A percentile compares a stretch with the other conserved stretches of the same genome.
These are phyloP conservation scores for Catocala nupta DNA, from an alignment of 2,888 invertebrate genomes.

Conservation along the genomic window DNA sequence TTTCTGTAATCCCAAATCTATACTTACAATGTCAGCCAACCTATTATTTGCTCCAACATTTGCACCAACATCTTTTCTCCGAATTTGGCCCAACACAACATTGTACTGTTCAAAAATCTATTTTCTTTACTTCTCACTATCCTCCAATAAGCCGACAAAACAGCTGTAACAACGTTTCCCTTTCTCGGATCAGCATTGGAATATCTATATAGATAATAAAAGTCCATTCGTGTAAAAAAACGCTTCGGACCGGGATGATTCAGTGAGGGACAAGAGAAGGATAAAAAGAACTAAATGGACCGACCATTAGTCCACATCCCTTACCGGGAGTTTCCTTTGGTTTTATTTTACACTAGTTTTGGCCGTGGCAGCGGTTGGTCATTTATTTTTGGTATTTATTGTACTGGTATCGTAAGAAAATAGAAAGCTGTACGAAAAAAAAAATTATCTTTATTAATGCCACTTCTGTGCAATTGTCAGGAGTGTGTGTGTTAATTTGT, in stretches of 20 bases:
- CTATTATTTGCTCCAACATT: no score
- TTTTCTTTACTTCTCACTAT: constrained; percentile 19
- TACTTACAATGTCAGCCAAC: no score
- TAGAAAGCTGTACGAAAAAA: not conserved
- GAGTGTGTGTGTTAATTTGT: no score
- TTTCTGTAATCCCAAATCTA: no score
- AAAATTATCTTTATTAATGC: no score
- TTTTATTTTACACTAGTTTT: constrained; percentile 44
- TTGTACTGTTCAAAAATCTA: constrained; percentile 14
- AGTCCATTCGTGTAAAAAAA: constrained; percentile 59
- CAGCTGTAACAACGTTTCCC: constrained; percentile 47
- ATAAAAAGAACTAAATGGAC: constrained; percentile 71
- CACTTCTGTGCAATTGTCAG: no score
- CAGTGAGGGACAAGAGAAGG: constrained; percentile 63
- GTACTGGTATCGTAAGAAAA: not conserved
- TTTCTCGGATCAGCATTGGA: constrained; percentile 43
- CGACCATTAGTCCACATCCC: constrained; percentile 69
- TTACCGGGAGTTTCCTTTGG: constrained; percentile 44
- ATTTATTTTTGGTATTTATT: constrained; percentile 56
- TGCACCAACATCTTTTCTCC: no score
- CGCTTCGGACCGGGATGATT: constrained; percentile 61
- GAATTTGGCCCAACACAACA: not conserved
- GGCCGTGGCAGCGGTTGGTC: constrained; percentile 31
- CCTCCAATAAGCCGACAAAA: constrained; percentile 37
- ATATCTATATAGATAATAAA: constrained; percentile 58